Evolutionary conservation across 2,888 invertebrate genomes (phyloP).

Genomic region (Drosophila longiperda): DNA sequence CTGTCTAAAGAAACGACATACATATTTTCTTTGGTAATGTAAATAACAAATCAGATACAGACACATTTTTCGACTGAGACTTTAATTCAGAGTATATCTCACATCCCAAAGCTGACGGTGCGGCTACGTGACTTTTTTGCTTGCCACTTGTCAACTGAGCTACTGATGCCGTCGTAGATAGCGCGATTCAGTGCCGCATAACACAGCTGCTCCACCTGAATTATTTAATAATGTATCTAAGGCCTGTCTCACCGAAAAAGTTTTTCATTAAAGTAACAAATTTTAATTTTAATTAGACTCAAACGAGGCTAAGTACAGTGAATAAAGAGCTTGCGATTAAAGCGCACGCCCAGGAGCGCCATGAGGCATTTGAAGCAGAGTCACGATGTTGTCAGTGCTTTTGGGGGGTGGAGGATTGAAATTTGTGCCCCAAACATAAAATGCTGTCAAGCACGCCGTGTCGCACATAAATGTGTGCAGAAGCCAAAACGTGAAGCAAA

Average conservation of each 20-base stretch:
- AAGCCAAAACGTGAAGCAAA: constrained; percentile 53
- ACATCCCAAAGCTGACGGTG: constrained; percentile 50
- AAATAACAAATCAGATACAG: constrained; percentile 28
- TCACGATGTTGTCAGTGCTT: constrained; percentile 14
- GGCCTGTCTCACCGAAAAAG: constrained; percentile 49
- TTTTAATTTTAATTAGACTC: constrained; percentile 80
- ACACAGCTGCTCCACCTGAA: constrained; percentile 23
- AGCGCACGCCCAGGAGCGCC: constrained; percentile 9
- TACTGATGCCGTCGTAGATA: constrained; percentile 8
- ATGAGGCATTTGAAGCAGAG: constrained; percentile 24
- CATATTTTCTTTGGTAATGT: constrained; percentile 4
- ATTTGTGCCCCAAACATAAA: constrained; percentile 51
- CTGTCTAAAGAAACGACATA: background rate
- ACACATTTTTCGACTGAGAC: constrained; percentile 22
- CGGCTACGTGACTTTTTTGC: constrained; percentile 63
- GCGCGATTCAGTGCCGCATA: constrained; percentile 6
- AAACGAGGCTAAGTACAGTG: constrained; percentile 68
- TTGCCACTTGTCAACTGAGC: constrained; percentile 41
- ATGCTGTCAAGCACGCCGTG: constrained; percentile 69
- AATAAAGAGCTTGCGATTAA: constrained; percentile 31
- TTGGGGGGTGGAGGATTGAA: constrained; percentile 11
- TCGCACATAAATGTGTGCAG: constrained; percentile 64
- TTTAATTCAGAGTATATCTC: constrained; percentile 35
- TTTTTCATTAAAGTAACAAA: constrained; percentile 75
- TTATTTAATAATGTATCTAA: constrained; percentile 62